phyloP scores from a whole-genome alignment of 2,797 vertebrate genomes.

The Syncerus caffer region DNA sequence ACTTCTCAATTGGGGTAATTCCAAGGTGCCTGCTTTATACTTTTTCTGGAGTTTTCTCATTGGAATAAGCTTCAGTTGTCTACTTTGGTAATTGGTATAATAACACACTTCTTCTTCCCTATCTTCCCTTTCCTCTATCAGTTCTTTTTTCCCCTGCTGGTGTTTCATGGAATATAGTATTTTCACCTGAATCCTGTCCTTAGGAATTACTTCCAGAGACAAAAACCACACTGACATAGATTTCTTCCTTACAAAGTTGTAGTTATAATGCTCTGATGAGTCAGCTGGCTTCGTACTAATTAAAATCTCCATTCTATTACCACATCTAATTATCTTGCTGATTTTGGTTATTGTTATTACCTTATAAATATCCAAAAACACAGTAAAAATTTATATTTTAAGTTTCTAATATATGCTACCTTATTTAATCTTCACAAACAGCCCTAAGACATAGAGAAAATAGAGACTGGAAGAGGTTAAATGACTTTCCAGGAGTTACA shows the following conservation, averaged over 20 bases:
- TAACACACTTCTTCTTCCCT: neutral
- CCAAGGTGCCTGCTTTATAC: neutral
- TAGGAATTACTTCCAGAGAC: neutral
- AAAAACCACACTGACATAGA: neutral
- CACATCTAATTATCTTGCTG: neutral
- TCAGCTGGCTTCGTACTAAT: neutral
- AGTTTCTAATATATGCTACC: neutral
- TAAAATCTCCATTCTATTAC: neutral
- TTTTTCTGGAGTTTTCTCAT: neutral
- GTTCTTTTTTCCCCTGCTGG: neutral
- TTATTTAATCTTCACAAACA: neutral
- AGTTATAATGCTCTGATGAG: neutral
- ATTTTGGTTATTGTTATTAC: neutral
- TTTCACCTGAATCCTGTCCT: neutral
- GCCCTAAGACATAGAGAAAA: neutral
- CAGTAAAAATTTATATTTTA: neutral
- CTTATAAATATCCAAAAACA: constrained; percentile 8
- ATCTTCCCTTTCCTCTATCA: neutral
- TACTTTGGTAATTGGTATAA: neutral
- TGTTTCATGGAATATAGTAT: neutral
- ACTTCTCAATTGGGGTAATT: neutral
- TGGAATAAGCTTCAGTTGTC: neutral
- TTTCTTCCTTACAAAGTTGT: neutral
- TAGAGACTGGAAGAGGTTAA: neutral
- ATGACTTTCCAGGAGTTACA: neutral